These are phyloP conservation scores for Rhinella marina DNA, from an alignment of 2,797 vertebrate species.

Conservation along the genomic window DNA sequence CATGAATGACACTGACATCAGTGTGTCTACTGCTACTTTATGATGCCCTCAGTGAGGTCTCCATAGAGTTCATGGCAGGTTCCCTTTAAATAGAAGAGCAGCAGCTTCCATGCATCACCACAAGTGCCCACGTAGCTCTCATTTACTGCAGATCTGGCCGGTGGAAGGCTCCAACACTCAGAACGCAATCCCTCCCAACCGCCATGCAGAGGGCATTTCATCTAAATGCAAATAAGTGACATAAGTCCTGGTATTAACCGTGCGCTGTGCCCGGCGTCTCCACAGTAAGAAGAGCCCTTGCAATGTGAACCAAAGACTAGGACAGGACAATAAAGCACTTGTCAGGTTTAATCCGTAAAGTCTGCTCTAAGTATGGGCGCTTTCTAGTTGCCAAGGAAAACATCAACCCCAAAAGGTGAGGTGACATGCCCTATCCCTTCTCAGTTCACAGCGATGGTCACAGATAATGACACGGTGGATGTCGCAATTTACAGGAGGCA, in stretches of 20 bases:
- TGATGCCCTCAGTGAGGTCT: no score
- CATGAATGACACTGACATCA: no score
- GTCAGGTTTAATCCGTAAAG: conserved; percentile 8
- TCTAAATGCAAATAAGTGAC: conserved; percentile 11
- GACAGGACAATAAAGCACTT: conserved; percentile 27
- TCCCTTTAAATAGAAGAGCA: no score
- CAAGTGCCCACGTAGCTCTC: no score
- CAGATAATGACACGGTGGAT: background rate
- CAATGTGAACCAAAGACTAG: background rate
- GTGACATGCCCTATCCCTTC: conserved; percentile 10
- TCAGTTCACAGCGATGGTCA: background rate
- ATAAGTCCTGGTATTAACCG: background rate
- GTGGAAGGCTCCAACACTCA: background rate
- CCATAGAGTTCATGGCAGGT: no score
- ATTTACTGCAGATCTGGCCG: no score
- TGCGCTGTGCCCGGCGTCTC: background rate
- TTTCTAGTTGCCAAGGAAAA: conserved; percentile 24
- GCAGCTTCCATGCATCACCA: no score
- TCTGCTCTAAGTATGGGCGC: conserved; percentile 9
- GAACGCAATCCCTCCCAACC: background rate
- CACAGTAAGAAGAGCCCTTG: conserved; percentile 9
- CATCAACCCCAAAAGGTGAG: conserved; percentile 17
- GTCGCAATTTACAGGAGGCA: conserved; percentile 20
- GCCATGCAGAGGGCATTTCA: background rate
- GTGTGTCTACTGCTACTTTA: no score